phyloP scores from a whole-genome alignment of 1,140 invertebrate genomes.

The Cotesia typhae region DNA sequence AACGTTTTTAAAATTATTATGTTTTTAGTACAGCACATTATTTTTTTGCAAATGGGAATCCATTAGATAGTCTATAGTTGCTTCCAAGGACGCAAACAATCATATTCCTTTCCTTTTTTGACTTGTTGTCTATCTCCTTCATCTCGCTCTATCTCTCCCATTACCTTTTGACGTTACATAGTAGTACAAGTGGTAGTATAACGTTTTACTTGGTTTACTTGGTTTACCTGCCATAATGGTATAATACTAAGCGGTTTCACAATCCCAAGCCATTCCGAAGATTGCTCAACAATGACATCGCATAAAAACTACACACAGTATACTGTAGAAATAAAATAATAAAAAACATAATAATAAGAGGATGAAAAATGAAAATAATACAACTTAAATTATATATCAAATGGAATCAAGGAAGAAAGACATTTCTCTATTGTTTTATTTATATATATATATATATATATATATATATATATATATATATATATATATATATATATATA shows the following conservation, averaged over 20 bases:
- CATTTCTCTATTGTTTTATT: too few relatives aligned
- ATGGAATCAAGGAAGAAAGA: too few relatives aligned
- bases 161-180: too few relatives aligned
- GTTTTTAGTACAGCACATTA: not conserved
- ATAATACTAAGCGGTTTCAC: slow-evolving; percentile 37
- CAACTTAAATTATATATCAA: too few relatives aligned
- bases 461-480: too few relatives aligned
- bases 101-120: not conserved
- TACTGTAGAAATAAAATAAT: slow-evolving; percentile 2
- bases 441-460: too few relatives aligned
- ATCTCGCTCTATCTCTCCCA: not conserved
- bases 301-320: slow-evolving; percentile 18
- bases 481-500: too few relatives aligned
- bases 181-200: too few relatives aligned
- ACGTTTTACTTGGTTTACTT: too few relatives aligned
- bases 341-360: slow-evolving; percentile 8
- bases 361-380: not conserved
- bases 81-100: slow-evolving; percentile 28
- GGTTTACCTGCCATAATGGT: not conserved
- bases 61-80: not conserved
- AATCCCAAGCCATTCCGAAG: slow-evolving; percentile 39
- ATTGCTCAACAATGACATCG: slow-evolving; percentile 40
- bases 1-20: too few relatives aligned
- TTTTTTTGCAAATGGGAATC: not conserved
- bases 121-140: not conserved